Percentiles rank a stretch among this genome's conserved stretches.
Evolutionary conservation across 2,888 invertebrate genomes (phyloP).

Genomic region (Bembecia ichneumoniformis): DNA sequence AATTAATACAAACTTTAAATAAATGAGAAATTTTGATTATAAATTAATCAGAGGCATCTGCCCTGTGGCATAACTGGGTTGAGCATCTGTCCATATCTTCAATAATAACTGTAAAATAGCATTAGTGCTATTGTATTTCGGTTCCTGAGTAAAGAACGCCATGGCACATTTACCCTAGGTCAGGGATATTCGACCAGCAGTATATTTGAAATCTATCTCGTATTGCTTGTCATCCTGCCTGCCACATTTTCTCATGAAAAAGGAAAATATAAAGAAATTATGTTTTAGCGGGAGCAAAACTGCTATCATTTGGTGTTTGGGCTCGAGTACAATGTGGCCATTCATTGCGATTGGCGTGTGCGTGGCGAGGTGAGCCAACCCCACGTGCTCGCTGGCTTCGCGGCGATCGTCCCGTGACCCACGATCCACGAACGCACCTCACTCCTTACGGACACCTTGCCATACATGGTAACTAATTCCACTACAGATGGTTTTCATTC

Average conservation of each 20-base stretch:
- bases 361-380: slow-evolving; percentile 82
- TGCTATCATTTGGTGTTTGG: slow-evolving; percentile 86
- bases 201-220: too few species aligned
- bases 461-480: slow-evolving; percentile 73
- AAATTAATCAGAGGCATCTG: too few species aligned
- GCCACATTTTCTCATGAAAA: not conserved
- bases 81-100: too few species aligned
- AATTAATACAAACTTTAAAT: too few species aligned
- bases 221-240: not conserved
- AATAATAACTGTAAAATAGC: too few species aligned
- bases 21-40: too few species aligned
- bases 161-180: too few species aligned
- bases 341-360: slow-evolving; percentile 78
- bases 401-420: slow-evolving; percentile 78
- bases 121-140: too few species aligned
- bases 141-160: too few species aligned
- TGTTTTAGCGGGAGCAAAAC: slow-evolving; percentile 80
- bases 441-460: slow-evolving; percentile 80
- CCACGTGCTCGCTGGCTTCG: slow-evolving; percentile 84
- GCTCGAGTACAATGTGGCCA: slow-evolving; percentile 80
- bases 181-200: not conserved
- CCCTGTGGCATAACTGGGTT: too few species aligned
- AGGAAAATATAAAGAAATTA: not conserved
- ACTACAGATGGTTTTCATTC: too few species aligned
- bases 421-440: slow-evolving; percentile 79